Conservation (phyloP, 2,797 vertebrate genomes). For the Falco cherrug region DNA sequence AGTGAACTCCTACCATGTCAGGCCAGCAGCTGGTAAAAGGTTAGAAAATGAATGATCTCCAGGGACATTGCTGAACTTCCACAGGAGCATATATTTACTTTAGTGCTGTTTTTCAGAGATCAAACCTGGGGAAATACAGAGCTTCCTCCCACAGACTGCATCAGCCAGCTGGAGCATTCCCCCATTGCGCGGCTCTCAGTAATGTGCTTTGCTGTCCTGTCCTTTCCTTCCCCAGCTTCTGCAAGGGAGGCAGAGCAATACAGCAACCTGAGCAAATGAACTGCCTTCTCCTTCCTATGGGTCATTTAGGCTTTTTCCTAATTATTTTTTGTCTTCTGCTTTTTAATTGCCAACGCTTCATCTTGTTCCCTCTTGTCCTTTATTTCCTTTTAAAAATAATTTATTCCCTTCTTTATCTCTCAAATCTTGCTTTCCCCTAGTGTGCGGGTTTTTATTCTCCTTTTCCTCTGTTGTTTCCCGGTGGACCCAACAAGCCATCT, state of each 20-base stretch:
- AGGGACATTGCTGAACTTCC: constrained; percentile 29
- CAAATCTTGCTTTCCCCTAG: neutral
- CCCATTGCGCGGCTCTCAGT: accelerated
- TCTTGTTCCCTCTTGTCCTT: neutral
- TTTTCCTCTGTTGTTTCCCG: neutral
- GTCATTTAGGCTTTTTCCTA: neutral
- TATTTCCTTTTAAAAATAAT: neutral
- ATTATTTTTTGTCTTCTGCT: neutral
- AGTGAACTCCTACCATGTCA: constrained; percentile 72
- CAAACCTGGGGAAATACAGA: neutral
- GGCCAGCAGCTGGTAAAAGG: constrained; percentile 74
- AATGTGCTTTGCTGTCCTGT: neutral
- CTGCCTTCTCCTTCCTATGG: neutral
- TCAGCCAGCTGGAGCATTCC: neutral
- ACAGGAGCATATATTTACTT: constrained; percentile 70
- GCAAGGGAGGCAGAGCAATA: neutral
- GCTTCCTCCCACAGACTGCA: neutral
- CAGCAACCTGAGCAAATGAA: neutral
- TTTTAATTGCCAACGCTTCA: neutral
- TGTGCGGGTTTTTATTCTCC: neutral
- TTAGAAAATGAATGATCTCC: constrained; percentile 76
- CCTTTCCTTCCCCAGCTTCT: neutral
- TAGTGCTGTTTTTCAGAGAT: constrained; percentile 18
- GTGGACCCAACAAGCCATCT: neutral
- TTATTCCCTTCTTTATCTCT: neutral